Percentiles rank a stretch among this genome's conserved stretches.
These are phyloP conservation scores for Ormyrus rosae DNA, from an alignment of 2,888 invertebrate genomes.

Conservation along the genomic window DNA sequence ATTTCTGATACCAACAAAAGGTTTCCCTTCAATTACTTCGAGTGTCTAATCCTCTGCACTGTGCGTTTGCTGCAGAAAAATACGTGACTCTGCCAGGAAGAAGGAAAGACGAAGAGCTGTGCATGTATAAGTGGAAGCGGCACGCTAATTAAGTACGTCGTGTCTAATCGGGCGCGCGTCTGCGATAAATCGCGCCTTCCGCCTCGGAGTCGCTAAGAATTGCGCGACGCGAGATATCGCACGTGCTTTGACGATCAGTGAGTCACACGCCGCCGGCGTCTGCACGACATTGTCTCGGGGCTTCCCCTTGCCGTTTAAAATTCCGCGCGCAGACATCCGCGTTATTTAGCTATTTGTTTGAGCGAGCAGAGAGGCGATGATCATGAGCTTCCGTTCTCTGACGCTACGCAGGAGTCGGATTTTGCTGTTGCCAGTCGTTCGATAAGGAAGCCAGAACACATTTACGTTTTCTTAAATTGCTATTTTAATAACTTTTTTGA, in stretches of 20 bases:
- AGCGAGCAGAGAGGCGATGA: constrained; percentile 56
- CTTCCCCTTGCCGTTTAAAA: constrained; percentile 36
- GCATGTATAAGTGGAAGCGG: not conserved
- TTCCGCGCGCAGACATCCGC: constrained; percentile 49
- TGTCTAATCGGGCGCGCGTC: constrained; percentile 19
- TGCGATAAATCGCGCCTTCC: constrained; percentile 37
- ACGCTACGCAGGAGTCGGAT: not conserved
- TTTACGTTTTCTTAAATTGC: too few relatives aligned
- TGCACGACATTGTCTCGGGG: constrained; percentile 22
- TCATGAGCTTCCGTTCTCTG: constrained; percentile 58
- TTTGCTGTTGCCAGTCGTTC: constrained; percentile 6
- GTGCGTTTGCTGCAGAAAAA: too few relatives aligned
- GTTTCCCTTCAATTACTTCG: too few relatives aligned
- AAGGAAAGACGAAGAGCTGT: not conserved
- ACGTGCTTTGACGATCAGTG: not conserved
- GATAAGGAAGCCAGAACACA: not conserved
- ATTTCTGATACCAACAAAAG: too few relatives aligned
- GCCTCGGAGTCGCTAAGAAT: not conserved
- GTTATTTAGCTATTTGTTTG: constrained; percentile 41
- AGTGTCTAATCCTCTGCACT: too few relatives aligned
- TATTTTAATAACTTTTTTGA: too few relatives aligned
- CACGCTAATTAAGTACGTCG: constrained; percentile 28
- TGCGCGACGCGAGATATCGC: constrained; percentile 10
- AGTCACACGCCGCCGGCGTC: constrained; percentile 17
- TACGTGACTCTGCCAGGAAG: not conserved